Conservation (phyloP, 1,140 invertebrate genomes). For the Lordiphosa collinella region DNA sequence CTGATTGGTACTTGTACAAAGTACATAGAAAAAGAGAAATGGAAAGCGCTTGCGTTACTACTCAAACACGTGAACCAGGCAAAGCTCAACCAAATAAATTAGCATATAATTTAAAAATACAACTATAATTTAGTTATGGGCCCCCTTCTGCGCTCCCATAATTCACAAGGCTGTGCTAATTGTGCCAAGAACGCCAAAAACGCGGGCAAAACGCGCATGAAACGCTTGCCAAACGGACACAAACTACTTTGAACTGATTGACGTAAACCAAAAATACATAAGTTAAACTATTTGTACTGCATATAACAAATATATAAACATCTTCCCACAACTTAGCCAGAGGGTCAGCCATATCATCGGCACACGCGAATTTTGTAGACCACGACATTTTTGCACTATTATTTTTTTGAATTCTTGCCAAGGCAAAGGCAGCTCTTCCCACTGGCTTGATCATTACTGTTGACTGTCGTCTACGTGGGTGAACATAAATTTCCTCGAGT, state of each 20-base stretch:
- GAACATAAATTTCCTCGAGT: not conserved
- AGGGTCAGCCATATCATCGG: slow-evolving; percentile 6
- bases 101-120: slow-evolving; percentile 24
- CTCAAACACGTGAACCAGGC: slow-evolving; percentile 38
- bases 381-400: slow-evolving; percentile 1
- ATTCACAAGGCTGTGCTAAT: slow-evolving; percentile 58
- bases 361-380: slow-evolving; percentile 33
- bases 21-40: slow-evolving; percentile 9
- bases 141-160: not conserved
- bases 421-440: slow-evolving; percentile 16
- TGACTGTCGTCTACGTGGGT: slow-evolving; percentile 14
- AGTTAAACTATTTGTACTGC: slow-evolving; percentile 40
- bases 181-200: slow-evolving; percentile 55
- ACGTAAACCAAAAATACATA: slow-evolving; percentile 51
- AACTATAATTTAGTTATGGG: not conserved
- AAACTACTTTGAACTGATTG: slow-evolving; percentile 16
- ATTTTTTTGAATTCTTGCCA: slow-evolving; percentile 41
- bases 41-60: slow-evolving; percentile 28
- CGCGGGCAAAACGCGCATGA: slow-evolving; percentile 23
- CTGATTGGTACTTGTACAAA: slow-evolving; percentile 16
- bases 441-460: slow-evolving; percentile 6
- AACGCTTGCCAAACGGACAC: slow-evolving; percentile 24
- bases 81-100: slow-evolving; percentile 15
- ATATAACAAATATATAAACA: not conserved
- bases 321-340: slow-evolving; percentile 7